phyloP scores from a whole-genome alignment of 2,113 vertebrate species.

The Microcebus tavaratra region DNA sequence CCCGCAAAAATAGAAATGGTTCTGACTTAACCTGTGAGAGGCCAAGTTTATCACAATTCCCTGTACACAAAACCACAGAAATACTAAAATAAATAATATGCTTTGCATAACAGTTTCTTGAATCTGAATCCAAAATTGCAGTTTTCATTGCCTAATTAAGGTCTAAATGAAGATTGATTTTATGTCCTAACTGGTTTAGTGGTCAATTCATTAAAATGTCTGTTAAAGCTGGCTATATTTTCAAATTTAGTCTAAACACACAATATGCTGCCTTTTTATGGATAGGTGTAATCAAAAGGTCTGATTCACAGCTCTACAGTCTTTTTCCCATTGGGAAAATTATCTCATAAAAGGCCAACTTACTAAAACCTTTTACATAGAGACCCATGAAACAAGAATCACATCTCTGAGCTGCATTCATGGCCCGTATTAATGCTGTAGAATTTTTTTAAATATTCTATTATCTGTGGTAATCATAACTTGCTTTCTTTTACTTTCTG shows the following conservation, averaged over 20 bases:
- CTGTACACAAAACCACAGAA: background rate
- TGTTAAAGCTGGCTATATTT: background rate
- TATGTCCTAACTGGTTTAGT: conserved; percentile 19
- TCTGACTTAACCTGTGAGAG: background rate
- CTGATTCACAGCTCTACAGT: background rate
- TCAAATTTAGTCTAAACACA: background rate
- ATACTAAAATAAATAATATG: background rate
- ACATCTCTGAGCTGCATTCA: background rate
- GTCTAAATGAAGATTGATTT: conserved; percentile 56
- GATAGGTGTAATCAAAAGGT: background rate
- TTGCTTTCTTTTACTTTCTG: background rate
- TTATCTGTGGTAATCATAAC: background rate
- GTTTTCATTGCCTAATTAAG: conserved; percentile 38
- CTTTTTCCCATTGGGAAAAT: background rate
- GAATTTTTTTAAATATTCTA: background rate
- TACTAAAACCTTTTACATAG: background rate
- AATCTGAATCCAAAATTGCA: conserved; percentile 26
- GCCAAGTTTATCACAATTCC: background rate
- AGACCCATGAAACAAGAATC: background rate
- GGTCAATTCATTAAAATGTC: conserved; percentile 39
- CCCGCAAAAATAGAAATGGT: background rate
- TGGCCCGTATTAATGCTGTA: background rate
- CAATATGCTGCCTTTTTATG: background rate
- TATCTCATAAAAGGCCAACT: background rate
- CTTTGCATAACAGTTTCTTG: background rate